Evolutionary conservation across 2,888 invertebrate species (phyloP), one percentile per base, ranked within the genome.

Genomic region (Pachydiplax longipennis): DNA sequence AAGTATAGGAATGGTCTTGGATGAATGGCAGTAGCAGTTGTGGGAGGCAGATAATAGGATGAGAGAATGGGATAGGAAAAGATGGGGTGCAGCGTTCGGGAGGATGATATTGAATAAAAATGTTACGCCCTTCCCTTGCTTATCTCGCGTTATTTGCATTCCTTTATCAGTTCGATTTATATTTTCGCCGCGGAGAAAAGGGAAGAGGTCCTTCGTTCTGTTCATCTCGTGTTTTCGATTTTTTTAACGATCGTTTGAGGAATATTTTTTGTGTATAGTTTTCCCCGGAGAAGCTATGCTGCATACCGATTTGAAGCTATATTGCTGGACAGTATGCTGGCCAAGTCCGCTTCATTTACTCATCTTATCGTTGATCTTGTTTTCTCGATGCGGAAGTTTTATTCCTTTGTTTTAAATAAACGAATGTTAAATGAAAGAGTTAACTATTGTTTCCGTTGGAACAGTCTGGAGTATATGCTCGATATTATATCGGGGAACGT

Each of bases 1-100:
- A 83, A 58, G 58, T 83, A 58, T 58, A 58, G 58, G 83, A 58
- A 58, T 58, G 83, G 58, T 83, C 58, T 53, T 82, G 83, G 83
- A 83, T 58, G 83, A 83, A 83, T 15, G 44, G 53, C 53, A 8
- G 18, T 15, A 25, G 31, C 25, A 25, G 53, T 35, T 58, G 58
- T 10, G 8, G 58, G 6, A 12, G 18, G 22, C 8, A 22, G 37
- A 37, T 31, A 80, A 80, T 31, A 31, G 80, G 80, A 53, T 18
- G 53, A 53, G 53, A 53, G 53, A 73, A 73, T 73, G 73, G 73
- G 73, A 13, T 31, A 25, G 73, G 73, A 73, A 25, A 73, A 31
- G 25, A 73, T 31, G 73, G 25, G n/a, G 1, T 25, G 22, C 65
- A 22, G 65, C 5, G 65, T 65, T 65, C 65, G 65, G 65, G 73